Conservation (phyloP, 2,113 vertebrate species). For the Gobio gobio region DNA sequence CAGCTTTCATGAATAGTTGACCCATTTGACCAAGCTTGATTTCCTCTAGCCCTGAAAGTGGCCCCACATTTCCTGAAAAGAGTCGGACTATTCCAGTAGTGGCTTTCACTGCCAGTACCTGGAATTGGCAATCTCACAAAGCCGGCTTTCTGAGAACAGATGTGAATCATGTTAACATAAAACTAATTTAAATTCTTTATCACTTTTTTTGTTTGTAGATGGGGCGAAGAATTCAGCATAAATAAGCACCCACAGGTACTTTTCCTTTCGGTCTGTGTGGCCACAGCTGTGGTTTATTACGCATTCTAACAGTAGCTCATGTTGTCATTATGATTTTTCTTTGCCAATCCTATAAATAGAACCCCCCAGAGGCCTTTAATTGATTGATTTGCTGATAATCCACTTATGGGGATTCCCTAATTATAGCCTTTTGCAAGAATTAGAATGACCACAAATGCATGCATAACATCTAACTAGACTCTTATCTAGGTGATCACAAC, state of each 20-base stretch:
- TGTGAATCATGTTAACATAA: neutral
- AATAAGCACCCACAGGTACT: conserved; percentile 94
- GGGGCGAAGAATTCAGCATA: conserved; percentile 95
- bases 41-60: neutral
- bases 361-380: fast-evolving
- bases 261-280: neutral
- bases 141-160: neutral
- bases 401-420: neutral
- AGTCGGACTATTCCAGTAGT: neutral
- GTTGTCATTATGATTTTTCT: neutral
- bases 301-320: neutral
- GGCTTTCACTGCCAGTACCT: too few species aligned
- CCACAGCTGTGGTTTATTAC: neutral
- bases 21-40: fast-evolving
- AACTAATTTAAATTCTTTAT: neutral
- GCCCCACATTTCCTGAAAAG: neutral
- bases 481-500: too few species aligned
- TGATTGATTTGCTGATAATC: too few species aligned
- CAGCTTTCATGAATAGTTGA: too few species aligned
- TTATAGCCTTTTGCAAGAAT: too few species aligned
- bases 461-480: too few species aligned
- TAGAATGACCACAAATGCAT: too few species aligned
- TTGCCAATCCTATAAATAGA: neutral
- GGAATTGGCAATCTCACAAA: too few species aligned
- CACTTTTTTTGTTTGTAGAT: conserved; percentile 72